Percentiles rank a stretch among this genome's conserved stretches.
Evolutionary conservation across 2,797 vertebrate species (phyloP).

Genomic region (Myripristis murdjan): DNA sequence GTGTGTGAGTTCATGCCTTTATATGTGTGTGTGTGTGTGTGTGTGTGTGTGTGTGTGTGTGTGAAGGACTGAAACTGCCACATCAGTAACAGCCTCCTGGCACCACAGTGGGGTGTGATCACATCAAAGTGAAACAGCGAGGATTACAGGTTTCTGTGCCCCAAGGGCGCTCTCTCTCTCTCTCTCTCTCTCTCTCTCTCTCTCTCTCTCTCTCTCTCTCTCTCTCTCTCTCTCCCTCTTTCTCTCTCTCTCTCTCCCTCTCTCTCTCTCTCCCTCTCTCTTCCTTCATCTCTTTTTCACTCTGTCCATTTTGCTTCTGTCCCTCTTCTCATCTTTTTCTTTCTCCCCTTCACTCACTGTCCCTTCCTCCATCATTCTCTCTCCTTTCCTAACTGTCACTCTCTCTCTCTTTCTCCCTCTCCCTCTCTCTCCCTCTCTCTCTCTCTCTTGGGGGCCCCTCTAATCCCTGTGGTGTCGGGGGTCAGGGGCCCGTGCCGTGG

Average conservation of each 20-base stretch:
- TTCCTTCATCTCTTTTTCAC: too few relatives aligned
- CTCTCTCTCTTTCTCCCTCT: neutral
- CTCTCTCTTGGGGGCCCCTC: constrained; percentile 45
- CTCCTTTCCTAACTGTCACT: neutral
- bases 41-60: too few relatives aligned
- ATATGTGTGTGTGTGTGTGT: constrained; percentile 29
- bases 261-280: too few relatives aligned
- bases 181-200: constrained; percentile 28
- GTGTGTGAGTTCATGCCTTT: constrained; percentile 62
- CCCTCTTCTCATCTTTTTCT: constrained; percentile 16
- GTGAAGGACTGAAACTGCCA: too few relatives aligned
- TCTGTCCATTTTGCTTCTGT: too few relatives aligned
- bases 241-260: too few relatives aligned
- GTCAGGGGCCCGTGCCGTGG: constrained; percentile 58
- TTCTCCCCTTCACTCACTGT: neutral
- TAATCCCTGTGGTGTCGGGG: constrained; percentile 68
- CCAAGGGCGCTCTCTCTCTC: constrained; percentile 52
- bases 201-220: constrained; percentile 44
- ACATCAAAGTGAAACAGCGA: constrained; percentile 73
- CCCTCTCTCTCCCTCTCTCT: constrained; percentile 32
- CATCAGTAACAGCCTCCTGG: constrained; percentile 41
- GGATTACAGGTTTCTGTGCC: constrained; percentile 76
- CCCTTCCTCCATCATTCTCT: constrained; percentile 4
- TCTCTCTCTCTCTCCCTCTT: constrained; percentile 28
- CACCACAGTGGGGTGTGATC: constrained; percentile 62